Base-by-base conservation (phyloP, 2,113 vertebrate species). In the Thymallus thymallus region DNA sequence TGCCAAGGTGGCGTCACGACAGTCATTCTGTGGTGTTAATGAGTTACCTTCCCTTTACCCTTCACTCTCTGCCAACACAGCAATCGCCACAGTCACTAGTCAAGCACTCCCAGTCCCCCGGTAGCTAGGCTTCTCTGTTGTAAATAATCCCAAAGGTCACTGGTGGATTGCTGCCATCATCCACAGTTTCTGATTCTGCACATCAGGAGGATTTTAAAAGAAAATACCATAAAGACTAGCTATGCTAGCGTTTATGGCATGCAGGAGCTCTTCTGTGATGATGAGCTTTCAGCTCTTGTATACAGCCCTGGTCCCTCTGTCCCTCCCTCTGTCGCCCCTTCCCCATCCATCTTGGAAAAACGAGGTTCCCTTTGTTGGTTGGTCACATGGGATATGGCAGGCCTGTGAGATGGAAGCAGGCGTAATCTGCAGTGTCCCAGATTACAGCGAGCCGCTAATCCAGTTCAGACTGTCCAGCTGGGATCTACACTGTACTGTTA, bases 361-460 rank as follows among this genome's bases (percentile, higher is more conserved):
- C 80, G 73, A 66, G 73, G 71, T 82, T 81, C 80, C 76, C 82
- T 87, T 89, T 82, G 86, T 82, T 72, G 30, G n/a, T 20, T 23
- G 77, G 78, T 91, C 89, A 92, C 55, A 73, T 91, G 48, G 24
- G 56, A 60, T 23, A 10, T 69, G 48, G 14, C 56, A 68, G 71
- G 60, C 70, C 60, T 51, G 76, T 73, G 78, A 83, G 83, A 84
- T 84, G n/a, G 56, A 60, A 78, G 85, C 84, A 86, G 84, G 80
- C 75, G 74, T 93, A 94, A 93, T 94, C 92, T 90, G 89, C 84
- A 79, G 82, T 90, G 92, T 83, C 91, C 91, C 88, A 92, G 92
- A 93, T 93, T 93, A 91, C 77, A 84, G 84, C 20, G 26, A 63
- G 78, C 81, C 72, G 2, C 74, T 92, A 92, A 93, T 92, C 89